Conservation (phyloP, 2,113 vertebrate genomes). For the Miniopterus natalensis region DNA sequence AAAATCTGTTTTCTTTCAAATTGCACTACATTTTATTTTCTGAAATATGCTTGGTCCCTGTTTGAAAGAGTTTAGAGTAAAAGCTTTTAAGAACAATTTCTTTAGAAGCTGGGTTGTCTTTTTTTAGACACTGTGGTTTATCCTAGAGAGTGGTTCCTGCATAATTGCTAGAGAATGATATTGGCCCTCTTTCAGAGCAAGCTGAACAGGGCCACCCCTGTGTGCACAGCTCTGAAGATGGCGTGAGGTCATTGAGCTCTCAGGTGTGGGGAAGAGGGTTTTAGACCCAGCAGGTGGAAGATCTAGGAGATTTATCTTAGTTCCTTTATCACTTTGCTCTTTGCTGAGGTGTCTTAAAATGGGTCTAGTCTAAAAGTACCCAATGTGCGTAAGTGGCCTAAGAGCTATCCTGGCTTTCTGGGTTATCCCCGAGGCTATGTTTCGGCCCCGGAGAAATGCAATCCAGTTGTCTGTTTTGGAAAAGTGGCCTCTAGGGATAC, state of each 20-base stretch:
- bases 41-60: neutral
- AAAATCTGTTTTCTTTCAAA: slow-evolving; percentile 61
- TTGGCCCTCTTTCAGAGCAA: neutral
- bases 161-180: slow-evolving; percentile 11
- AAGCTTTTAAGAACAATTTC: slow-evolving; percentile 46
- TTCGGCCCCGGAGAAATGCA: neutral
- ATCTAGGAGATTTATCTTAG: neutral
- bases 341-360: neutral
- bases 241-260: neutral
- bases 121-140: slow-evolving; percentile 35
- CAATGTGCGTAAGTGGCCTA: no score
- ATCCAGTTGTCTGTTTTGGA: neutral
- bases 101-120: neutral
- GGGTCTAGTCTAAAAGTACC: neutral
- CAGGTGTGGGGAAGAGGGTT: accelerated
- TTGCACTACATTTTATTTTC: slow-evolving; percentile 12
- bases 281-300: neutral
- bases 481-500: neutral
- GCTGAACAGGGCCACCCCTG: neutral
- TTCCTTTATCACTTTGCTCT: neutral
- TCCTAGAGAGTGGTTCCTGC: neutral
- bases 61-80: slow-evolving; percentile 57
- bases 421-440: neutral
- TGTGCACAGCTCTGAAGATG: neutral
- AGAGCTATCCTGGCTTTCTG: neutral